These are phyloP conservation scores for Enteromius radiatus DNA, from an alignment of 2,797 vertebrate species.

Conservation along the genomic window DNA sequence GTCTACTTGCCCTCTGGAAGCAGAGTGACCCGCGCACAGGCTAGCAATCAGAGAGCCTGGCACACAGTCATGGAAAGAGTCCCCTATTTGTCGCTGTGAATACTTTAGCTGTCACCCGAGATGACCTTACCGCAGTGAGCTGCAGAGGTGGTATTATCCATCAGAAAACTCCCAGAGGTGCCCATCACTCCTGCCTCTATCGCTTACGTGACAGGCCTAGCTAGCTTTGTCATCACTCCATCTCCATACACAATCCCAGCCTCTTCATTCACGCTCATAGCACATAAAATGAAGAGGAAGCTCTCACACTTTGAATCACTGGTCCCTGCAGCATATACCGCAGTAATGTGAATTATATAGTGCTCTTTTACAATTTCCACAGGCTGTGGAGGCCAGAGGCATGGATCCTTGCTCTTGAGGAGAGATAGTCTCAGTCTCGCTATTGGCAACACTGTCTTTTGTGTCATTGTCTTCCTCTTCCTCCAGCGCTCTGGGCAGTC, in stretches of 20 bases:
- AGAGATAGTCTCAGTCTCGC: conserved; percentile 5
- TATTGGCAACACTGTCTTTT: conserved; percentile 10
- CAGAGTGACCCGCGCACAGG: background rate
- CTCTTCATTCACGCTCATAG: conserved; percentile 26
- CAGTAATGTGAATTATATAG: conserved; percentile 44
- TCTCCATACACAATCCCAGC: conserved; percentile 34
- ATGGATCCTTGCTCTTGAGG: background rate
- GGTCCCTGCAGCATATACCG: conserved; percentile 43
- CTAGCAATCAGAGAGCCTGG: conserved; percentile 8
- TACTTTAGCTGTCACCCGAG: conserved; percentile 20
- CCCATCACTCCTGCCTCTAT: conserved; percentile 15
- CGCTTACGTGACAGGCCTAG: conserved; percentile 21
- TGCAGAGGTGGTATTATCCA: conserved; percentile 36
- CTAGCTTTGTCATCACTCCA: conserved; percentile 39
- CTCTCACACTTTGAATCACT: conserved; percentile 26
- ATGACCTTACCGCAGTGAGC: conserved; percentile 23
- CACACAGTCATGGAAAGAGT: conserved; percentile 14
- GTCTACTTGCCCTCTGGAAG: conserved; percentile 21
- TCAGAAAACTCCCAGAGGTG: conserved; percentile 37
- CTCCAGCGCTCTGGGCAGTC: background rate
- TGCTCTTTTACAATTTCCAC: conserved; percentile 39
- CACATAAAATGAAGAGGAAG: conserved; percentile 23
- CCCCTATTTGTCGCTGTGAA: conserved; percentile 18
- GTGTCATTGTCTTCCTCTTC: conserved; percentile 16
- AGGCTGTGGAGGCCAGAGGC: conserved; percentile 35